Conservation (phyloP, 2,797 vertebrate species). For the Acanthopagrus latus region DNA sequence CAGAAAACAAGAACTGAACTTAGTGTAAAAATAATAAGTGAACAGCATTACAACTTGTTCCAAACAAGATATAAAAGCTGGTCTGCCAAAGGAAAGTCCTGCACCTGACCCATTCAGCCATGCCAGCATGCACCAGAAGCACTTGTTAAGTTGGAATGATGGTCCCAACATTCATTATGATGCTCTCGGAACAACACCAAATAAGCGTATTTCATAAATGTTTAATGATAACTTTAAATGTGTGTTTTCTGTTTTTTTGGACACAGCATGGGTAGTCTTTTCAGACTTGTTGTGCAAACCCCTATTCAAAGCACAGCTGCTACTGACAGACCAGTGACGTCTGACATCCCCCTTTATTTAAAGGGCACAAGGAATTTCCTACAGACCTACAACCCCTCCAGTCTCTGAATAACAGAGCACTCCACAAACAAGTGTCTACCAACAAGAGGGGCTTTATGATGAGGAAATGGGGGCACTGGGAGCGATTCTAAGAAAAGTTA, state of each 20-base stretch:
- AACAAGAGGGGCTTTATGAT: conserved; percentile 46
- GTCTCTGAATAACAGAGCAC: conserved; percentile 56
- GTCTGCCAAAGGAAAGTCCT: too few species aligned
- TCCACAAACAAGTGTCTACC: conserved; percentile 64
- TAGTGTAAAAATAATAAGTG: too few species aligned
- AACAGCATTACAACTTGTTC: too few species aligned
- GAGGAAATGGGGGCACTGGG: conserved; percentile 42
- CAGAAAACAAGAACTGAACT: too few species aligned
- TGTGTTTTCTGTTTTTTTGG: background rate
- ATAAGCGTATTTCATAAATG: background rate
- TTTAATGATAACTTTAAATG: background rate
- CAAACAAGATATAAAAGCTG: too few species aligned
- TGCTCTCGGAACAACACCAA: background rate
- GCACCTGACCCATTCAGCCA: too few species aligned
- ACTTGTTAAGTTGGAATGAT: too few species aligned
- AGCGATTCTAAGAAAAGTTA: conserved; percentile 67
- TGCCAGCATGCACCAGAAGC: too few species aligned
- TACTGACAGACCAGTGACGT: conserved; percentile 40
- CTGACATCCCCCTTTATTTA: conserved; percentile 52
- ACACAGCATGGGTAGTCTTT: conserved; percentile 23
- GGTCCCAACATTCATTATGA: too few species aligned
- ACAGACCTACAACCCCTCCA: conserved; percentile 16
- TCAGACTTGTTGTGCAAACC: conserved; percentile 35
- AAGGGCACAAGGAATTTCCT: conserved; percentile 53
- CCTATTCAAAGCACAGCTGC: conserved; percentile 59